A percentile compares a stretch with the other conserved stretches of the same genome.
Conservation (phyloP, 2,113 vertebrate genomes). For the Scopus umbretta region DNA sequence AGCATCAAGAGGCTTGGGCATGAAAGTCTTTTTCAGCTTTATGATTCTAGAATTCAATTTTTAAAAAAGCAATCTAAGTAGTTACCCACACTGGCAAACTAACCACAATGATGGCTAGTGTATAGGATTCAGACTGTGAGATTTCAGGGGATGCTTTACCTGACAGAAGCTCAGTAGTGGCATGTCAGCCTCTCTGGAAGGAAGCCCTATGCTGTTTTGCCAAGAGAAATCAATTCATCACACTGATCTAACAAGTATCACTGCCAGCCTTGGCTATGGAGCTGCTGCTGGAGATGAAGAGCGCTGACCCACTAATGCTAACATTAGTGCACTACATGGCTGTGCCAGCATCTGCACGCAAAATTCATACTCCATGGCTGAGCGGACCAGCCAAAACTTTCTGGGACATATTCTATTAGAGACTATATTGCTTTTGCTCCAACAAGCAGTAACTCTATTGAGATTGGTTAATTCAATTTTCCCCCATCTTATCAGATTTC, state of each 20-base stretch:
- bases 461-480: slow-evolving; percentile 76
- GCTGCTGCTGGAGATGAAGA: not conserved
- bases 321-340: slow-evolving; percentile 4
- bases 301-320: slow-evolving; percentile 53
- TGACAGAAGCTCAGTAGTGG: not conserved
- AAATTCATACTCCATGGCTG: not conserved
- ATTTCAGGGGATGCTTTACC: not conserved
- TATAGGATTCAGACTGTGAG: rapidly evolving
- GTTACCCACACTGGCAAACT: not conserved
- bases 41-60: not conserved
- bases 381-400: slow-evolving; percentile 58
- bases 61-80: not conserved
- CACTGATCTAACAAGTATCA: not conserved
- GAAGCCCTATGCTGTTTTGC: slow-evolving; percentile 15
- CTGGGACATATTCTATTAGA: slow-evolving; percentile 70
- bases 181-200: slow-evolving; percentile 41
- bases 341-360: slow-evolving; percentile 55
- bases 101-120: not conserved
- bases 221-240: slow-evolving; percentile 60
- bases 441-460: slow-evolving; percentile 67
- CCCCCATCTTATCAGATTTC: slow-evolving; percentile 76
- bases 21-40: not conserved
- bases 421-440: slow-evolving; percentile 65
- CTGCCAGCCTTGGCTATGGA: slow-evolving; percentile 40
- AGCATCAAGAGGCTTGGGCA: not conserved